A percentile compares a stretch with the other conserved stretches of the same genome.
Conservation (phyloP, 2,888 invertebrate genomes). For the Dimorphilus gyrociliatus region DNA sequence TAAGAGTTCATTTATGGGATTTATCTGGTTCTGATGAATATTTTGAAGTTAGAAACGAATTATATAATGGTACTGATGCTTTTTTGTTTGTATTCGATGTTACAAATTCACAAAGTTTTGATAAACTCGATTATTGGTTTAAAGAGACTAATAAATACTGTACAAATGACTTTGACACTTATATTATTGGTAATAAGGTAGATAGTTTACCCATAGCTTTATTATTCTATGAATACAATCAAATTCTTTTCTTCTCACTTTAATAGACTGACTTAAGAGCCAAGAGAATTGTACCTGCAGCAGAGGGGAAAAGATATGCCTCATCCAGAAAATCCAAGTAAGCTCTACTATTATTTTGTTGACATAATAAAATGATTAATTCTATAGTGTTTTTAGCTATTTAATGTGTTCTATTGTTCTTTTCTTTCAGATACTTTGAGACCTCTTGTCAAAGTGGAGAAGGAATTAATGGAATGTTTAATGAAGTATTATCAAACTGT, state of each 20-base stretch:
- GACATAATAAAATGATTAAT: too few species aligned
- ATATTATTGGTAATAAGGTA: slow-evolving; percentile 26
- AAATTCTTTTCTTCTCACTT: too few species aligned
- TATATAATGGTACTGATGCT: slow-evolving; percentile 27
- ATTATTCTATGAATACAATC: too few species aligned
- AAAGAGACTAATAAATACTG: slow-evolving; percentile 22
- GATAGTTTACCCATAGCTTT: too few species aligned
- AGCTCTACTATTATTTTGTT: too few species aligned
- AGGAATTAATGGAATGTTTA: slow-evolving; percentile 24
- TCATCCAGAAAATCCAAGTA: too few species aligned
- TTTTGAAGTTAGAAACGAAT: slow-evolving; percentile 30
- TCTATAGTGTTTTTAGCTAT: too few species aligned
- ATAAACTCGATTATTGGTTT: slow-evolving; percentile 25
- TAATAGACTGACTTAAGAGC: too few species aligned
- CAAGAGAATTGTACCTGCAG: too few species aligned
- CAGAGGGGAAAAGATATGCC: too few species aligned
- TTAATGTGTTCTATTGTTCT: slow-evolving; percentile 2
- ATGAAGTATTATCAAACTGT: slow-evolving; percentile 17
- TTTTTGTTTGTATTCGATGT: slow-evolving; percentile 31
- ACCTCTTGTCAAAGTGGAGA: slow-evolving; percentile 28
- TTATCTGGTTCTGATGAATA: slow-evolving; percentile 30
- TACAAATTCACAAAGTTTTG: slow-evolving; percentile 25
- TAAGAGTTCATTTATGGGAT: slow-evolving; percentile 34
- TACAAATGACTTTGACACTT: slow-evolving; percentile 14
- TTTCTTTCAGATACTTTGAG: slow-evolving; percentile 24